phyloP scores from a whole-genome alignment of 2,797 vertebrate genomes.

The Tapera naevia region DNA sequence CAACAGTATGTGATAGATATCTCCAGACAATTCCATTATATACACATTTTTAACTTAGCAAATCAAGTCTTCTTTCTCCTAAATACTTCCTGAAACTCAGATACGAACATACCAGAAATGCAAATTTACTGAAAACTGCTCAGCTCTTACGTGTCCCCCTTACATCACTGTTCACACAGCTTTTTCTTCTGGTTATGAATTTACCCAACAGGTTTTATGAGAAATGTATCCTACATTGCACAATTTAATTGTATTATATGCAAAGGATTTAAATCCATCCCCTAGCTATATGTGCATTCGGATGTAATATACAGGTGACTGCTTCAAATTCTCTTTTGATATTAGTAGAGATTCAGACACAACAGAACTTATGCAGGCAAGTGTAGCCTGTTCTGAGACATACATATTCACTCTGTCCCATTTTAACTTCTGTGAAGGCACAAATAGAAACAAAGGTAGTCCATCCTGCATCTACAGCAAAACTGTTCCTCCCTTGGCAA shows the following conservation, averaged over 20 bases:
- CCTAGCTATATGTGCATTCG: neutral
- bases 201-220: neutral
- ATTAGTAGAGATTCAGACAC: neutral
- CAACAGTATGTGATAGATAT: neutral
- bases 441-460: neutral
- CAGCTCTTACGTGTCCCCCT: no score
- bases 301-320: neutral
- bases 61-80: neutral
- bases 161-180: neutral
- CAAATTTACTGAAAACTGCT: neutral
- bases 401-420: neutral
- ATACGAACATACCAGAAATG: neutral
- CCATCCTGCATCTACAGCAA: neutral
- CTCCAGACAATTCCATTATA: neutral
- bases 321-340: neutral
- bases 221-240: neutral
- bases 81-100: neutral
- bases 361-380: neutral
- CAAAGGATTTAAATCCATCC: slow-evolving; percentile 17
- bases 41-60: neutral
- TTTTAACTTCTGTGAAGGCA: neutral
- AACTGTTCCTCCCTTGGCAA: neutral
- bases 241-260: neutral
- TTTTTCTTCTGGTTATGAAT: neutral
- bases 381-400: neutral